Evolutionary conservation across 2,888 invertebrate species (phyloP).

Genomic region (Limulus polyphemus): DNA sequence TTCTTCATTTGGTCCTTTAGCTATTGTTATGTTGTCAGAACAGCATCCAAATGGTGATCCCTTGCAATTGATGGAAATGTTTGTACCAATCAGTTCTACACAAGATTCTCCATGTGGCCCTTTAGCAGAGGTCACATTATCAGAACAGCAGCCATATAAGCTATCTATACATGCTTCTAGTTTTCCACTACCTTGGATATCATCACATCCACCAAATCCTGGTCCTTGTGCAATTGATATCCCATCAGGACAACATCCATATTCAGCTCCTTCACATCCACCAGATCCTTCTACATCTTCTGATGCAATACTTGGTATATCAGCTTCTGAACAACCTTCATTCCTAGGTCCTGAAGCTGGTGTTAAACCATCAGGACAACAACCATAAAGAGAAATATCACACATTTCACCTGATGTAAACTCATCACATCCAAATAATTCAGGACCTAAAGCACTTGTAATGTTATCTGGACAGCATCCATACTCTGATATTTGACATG

Average conservation of each 20-base stretch:
- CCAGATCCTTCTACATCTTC: too few relatives aligned
- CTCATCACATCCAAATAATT: slow-evolving; percentile 2
- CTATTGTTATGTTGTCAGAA: slow-evolving; percentile 41
- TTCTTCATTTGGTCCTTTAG: slow-evolving; percentile 41
- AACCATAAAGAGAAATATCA: slow-evolving; percentile 43
- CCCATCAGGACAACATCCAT: slow-evolving; percentile 78
- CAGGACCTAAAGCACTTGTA: slow-evolving; percentile 12
- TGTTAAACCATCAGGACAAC: slow-evolving; percentile 33
- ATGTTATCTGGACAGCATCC: slow-evolving; percentile 48
- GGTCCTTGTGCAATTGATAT: slow-evolving; percentile 30
- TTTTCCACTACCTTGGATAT: neutral
- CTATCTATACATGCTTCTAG: neutral
- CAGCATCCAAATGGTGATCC: slow-evolving; percentile 44
- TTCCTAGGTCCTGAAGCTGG: slow-evolving; percentile 50
- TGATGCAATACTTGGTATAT: too few relatives aligned
- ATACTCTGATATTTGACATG: slow-evolving; percentile 13
- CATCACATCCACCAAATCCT: slow-evolving; percentile 26
- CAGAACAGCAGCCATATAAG: neutral
- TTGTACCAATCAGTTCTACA: too few relatives aligned
- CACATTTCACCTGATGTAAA: slow-evolving; percentile 7
- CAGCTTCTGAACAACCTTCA: too few relatives aligned
- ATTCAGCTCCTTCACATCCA: slow-evolving; percentile 23
- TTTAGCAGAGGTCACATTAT: slow-evolving; percentile 53
- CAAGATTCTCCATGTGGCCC: slow-evolving; percentile 72
- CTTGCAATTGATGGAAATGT: slow-evolving; percentile 15